Base-by-base conservation (phyloP, 2,888 invertebrate species). In the Oscheius myriophilus region DNA sequence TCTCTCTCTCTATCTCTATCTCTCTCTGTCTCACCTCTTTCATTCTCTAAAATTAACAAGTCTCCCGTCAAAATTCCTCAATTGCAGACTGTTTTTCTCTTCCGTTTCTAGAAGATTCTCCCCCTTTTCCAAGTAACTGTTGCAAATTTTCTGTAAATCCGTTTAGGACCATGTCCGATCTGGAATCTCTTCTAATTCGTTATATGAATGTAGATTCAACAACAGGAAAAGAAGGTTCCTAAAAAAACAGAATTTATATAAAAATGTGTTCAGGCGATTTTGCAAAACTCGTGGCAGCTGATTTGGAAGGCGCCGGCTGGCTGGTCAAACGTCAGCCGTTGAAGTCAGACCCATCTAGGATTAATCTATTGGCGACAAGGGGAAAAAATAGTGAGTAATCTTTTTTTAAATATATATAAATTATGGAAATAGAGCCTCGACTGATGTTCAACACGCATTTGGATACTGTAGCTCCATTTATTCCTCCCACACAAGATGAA, bases 381-480 rank as follows among this genome's bases (percentile, higher is more conserved):
- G 64, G 67, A 18, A 68, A 69, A 41, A 43, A 45, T 18, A 21
- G 66, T 66, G 23, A 33, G 46, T 18, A 45, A n/a, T n/a, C n/a
- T 42, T 25, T 23, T 3, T 6, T 9, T 16, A 33, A 63, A n/a
- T 12, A 14, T 6, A 59, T 1, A 41, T 41, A 41, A 39, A 46
- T 25, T 43, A 23, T n/a, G 4, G 33, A 46, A 4, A 49, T 63
- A 80, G 80, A 67, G 33, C 73, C 78, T 42, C 73, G 72, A 61
- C 61, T 85, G 54, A 68, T 84, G 49, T 74, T 83, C 64, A 85
- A 85, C 71, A 80, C 82, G 21, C 85, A 85, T 72, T 52, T 85
- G 67, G 85, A 85, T 71, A 85, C 85, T 2, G 85, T 85, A 12
- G 85, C 85, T 7, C 85, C 85, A 14, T 85, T 77, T 69, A 76